These are phyloP conservation scores for Cyphomyrmex costatus DNA, from an alignment of 1,140 invertebrate genomes.

Conservation along the genomic window DNA sequence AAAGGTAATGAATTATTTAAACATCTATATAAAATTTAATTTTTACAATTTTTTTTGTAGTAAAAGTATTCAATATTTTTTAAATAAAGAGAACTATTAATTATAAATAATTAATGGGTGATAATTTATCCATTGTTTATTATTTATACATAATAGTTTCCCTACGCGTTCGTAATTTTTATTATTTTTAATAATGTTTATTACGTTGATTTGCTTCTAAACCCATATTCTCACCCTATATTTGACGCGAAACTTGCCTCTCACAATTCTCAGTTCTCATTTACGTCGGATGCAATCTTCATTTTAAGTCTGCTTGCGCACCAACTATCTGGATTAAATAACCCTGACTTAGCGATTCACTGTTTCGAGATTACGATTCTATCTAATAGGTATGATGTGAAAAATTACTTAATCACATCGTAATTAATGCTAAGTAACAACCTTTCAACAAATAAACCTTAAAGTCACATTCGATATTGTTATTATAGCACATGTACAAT, in stretches of 20 bases:
- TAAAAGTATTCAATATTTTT: not conserved
- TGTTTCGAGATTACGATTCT: conserved; percentile 25
- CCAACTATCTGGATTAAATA: conserved; percentile 37
- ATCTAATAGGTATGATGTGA: not conserved
- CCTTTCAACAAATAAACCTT: not conserved
- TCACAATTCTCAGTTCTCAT: conserved; percentile 25
- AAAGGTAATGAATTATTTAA: not conserved
- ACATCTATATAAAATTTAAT: conserved; percentile 2
- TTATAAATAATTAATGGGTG: not conserved
- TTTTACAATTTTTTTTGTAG: not conserved
- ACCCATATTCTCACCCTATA: not conserved
- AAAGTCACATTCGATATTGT: not conserved
- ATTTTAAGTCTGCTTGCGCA: conserved; percentile 36
- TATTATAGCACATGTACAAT: not conserved
- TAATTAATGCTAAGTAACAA: conserved; percentile 15
- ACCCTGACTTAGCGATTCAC: conserved; percentile 29
- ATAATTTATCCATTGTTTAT: not conserved
- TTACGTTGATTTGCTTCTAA: not conserved
- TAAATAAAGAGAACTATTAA: not conserved
- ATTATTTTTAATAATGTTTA: conserved; percentile 6
- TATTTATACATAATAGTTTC: not conserved
- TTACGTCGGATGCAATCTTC: conserved; percentile 31
- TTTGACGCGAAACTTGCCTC: conserved; percentile 14
- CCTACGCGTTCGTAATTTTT: not conserved
- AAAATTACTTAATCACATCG: conserved; percentile 25